phyloP scores from a whole-genome alignment of 2,888 invertebrate genomes.

The Leucophora obtusa region DNA sequence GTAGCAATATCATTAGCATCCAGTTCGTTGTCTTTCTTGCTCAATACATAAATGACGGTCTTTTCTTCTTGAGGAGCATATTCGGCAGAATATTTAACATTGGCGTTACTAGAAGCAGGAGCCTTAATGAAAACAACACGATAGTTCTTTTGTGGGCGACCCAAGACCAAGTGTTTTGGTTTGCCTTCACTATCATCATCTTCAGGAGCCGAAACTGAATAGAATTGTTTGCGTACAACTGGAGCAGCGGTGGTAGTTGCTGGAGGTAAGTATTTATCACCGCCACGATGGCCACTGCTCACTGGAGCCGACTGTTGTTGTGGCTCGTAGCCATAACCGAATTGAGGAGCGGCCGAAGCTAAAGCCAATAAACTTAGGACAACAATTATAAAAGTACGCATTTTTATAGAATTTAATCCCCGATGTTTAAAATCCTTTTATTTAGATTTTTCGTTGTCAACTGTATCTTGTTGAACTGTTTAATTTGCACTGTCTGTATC shows the following conservation, averaged over 20 bases:
- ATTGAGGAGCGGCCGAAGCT: slow-evolving; percentile 73
- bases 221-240: slow-evolving; percentile 77
- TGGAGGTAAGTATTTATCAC: slow-evolving; percentile 74
- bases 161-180: slow-evolving; percentile 75
- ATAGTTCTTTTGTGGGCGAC: slow-evolving; percentile 76
- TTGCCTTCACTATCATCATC: slow-evolving; percentile 72
- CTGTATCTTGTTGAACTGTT: slow-evolving; percentile 35
- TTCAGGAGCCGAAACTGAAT: slow-evolving; percentile 76
- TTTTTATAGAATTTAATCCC: slow-evolving; percentile 9
- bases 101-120: slow-evolving; percentile 71
- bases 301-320: slow-evolving; percentile 48
- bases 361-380: slow-evolving; percentile 64
- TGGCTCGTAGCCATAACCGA: slow-evolving; percentile 70
- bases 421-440: neutral
- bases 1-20: slow-evolving; percentile 74
- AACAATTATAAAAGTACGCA: slow-evolving; percentile 38
- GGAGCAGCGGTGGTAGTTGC: slow-evolving; percentile 71
- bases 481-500: slow-evolving; percentile 36
- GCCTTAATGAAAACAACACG: slow-evolving; percentile 78
- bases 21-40: slow-evolving; percentile 76
- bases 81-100: slow-evolving; percentile 75
- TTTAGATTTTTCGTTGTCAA: slow-evolving; percentile 4
- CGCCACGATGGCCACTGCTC: slow-evolving; percentile 67
- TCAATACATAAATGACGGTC: slow-evolving; percentile 78
- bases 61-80: slow-evolving; percentile 78